Evolutionary conservation across 1,140 invertebrate genomes (phyloP).

Genomic region (Eupristina koningsbergeri): DNA sequence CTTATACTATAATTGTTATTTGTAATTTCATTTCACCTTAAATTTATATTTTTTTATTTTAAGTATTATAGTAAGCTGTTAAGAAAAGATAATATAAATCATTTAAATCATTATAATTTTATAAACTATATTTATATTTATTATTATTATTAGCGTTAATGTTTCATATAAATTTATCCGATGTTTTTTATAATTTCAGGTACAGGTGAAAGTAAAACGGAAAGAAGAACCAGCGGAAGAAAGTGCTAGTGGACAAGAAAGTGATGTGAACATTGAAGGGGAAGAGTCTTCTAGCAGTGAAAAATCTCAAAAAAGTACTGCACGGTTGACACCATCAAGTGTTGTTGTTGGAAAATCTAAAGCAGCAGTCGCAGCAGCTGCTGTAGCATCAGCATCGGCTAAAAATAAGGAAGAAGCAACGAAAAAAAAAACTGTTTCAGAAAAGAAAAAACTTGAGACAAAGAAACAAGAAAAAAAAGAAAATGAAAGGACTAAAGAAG

Average conservation of each 20-base stretch:
- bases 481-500: conserved; percentile 72
- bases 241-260: conserved; percentile 67
- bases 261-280: conserved; percentile 68
- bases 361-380: neutral
- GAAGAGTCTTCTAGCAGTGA: conserved; percentile 69
- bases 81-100: too few relatives aligned
- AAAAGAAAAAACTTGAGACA: conserved; percentile 64
- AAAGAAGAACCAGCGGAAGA: conserved; percentile 67
- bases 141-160: neutral
- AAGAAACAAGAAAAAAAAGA: conserved; percentile 62
- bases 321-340: conserved; percentile 57
- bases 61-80: too few relatives aligned
- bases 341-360: conserved; percentile 25
- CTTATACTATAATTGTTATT: neutral
- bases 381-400: neutral
- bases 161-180: neutral
- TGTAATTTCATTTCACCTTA: too few relatives aligned
- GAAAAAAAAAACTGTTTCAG: conserved; percentile 64
- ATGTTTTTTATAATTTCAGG: neutral
- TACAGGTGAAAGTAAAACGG: conserved; percentile 61
- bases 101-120: too few relatives aligned
- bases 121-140: too few relatives aligned
- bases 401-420: conserved; percentile 49
- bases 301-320: conserved; percentile 64
- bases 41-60: too few relatives aligned